A percentile compares a stretch with the other conserved stretches of the same genome.
Conservation (phyloP, 1,140 invertebrate genomes). For the Pomacea maculata region DNA sequence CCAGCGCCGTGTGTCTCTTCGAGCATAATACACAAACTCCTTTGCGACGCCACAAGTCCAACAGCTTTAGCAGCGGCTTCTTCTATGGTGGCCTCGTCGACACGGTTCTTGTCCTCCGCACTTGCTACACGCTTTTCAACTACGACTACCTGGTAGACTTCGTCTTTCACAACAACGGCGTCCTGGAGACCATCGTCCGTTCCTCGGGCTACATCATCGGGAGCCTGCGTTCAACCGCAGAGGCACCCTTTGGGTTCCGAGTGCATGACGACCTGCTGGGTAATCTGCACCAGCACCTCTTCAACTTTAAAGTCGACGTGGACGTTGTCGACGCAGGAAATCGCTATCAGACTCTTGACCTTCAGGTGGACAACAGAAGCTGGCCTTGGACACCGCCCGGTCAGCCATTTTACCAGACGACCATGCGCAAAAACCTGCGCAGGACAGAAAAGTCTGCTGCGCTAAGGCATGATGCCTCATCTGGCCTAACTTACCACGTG, state of each 20-base stretch:
- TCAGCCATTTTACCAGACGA: conserved; percentile 26
- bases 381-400: conserved; percentile 18
- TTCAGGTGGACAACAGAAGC: conserved; percentile 28
- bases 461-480: conserved; percentile 22
- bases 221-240: conserved; percentile 23
- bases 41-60: conserved; percentile 41
- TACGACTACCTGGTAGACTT: conserved; percentile 58
- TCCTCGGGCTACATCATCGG: conserved; percentile 38
- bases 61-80: conserved; percentile 11
- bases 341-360: conserved; percentile 39
- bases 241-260: conserved; percentile 37
- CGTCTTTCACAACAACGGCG: conserved; percentile 53
- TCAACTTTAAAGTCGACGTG: conserved; percentile 49
- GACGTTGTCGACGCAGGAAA: conserved; percentile 41
- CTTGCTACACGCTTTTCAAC: conserved; percentile 41
- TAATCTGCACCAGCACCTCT: conserved; percentile 39
- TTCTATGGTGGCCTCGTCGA: conserved; percentile 42
- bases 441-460: conserved; percentile 35
- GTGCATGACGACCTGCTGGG: conserved; percentile 28
- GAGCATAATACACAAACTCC: conserved; percentile 50
- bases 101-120: conserved; percentile 43
- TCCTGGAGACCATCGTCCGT: conserved; percentile 38
- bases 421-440: conserved; percentile 31
- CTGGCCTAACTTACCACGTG: conserved; percentile 27
- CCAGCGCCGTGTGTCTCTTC: conserved; percentile 54